Base-by-base conservation (phyloP, 64 coral and sea anemone genomes). In the Montipora sp. region DNA sequence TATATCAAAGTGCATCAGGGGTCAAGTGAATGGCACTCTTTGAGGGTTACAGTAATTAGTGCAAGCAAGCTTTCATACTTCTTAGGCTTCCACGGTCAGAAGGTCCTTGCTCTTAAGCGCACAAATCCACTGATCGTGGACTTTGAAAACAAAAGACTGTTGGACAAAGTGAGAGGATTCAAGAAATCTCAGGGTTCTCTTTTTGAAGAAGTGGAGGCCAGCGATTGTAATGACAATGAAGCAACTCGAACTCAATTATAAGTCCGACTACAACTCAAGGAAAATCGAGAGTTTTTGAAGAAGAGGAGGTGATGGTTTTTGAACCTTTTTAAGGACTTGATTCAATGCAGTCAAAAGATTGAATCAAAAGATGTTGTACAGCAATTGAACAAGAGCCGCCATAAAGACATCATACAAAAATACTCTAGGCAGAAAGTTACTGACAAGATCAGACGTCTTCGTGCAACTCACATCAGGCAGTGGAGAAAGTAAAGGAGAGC, bases 361-460 rank as follows among this genome's bases (percentile, higher is more conserved):
- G 20, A 81, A 60, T 22, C 23, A 12, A 5, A 2, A 23, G 12
- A 3, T 22, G 79, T 81, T 27, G 53, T 14, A 36, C 9, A 63
- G 51, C 19, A 53, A 81, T 24, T 81, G 55, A 81, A 61, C 2
- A n/a, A 60, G 79, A 60, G n/a, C 10, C 8, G 79, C 20, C 79
- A 81, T 27, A 27, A 27, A 27, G 27, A 27, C 27, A 27, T 27
- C 27, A 27, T 27, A 27, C 27, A 27, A 27, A 27, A 27, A 27
- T 81, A 81, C 55, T 22, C 51, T 12, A 81, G 60, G 20, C 80
- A 63, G 15, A 82, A 82, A 65, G 8, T 82, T 12, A 63, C 57
- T 18, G 80, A 82, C 51, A 82, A 66, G 8, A 82, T 82, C 23
- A 82, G 80, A 82, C 36, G 80, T 60, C 79, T 81, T 11, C 79